Base-by-base conservation (phyloP, 2,888 invertebrate genomes). In the Smittia aterrima region DNA sequence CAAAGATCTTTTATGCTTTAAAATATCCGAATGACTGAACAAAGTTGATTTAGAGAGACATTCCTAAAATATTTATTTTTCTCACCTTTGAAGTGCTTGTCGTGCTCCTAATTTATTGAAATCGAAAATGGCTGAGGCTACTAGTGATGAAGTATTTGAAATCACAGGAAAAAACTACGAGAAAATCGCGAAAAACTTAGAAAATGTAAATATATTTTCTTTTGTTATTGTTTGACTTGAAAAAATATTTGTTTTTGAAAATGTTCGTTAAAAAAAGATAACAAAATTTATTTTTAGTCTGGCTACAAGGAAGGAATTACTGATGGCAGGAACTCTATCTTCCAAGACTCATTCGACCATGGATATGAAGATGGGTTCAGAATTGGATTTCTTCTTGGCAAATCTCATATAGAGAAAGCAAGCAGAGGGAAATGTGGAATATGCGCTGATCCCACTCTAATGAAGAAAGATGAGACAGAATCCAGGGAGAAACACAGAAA, bases 231-330 rank as follows among this genome's bases (percentile, higher is more conserved):
- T 62, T 67, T 53, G 3, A 9, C 32, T 32, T n/a, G n/a, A n/a
- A n/a, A n/a, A n/a, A 73, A 13, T 25, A 41, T 16, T 20, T 22
- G 47, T 67, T 40, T 53, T n/a, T n/a, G n/a, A n/a, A n/a, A n/a
- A n/a, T n/a, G n/a, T n/a, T n/a, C n/a, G n/a, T n/a, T n/a, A n/a
- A n/a, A n/a, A n/a, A n/a, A n/a, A n/a, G n/a, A n/a, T n/a, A n/a
- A n/a, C n/a, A n/a, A n/a, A n/a, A n/a, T 22, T 75, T 41, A 41
- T 67, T 79, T 78, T 22, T 77, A 91, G 91, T 82, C 83, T 77
- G 90, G 90, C 53, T 91, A 86, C 78, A 85, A 87, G 78, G 90
- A 92, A 80, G 92, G 92, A 22, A 84, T 88, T 75, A 82, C 85
- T 38, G 87, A 86, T 79, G 92, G 91, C 0, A 85, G 87, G 76